phyloP scores from a whole-genome alignment of 2,888 invertebrate genomes.

The Drosophila anceps region DNA sequence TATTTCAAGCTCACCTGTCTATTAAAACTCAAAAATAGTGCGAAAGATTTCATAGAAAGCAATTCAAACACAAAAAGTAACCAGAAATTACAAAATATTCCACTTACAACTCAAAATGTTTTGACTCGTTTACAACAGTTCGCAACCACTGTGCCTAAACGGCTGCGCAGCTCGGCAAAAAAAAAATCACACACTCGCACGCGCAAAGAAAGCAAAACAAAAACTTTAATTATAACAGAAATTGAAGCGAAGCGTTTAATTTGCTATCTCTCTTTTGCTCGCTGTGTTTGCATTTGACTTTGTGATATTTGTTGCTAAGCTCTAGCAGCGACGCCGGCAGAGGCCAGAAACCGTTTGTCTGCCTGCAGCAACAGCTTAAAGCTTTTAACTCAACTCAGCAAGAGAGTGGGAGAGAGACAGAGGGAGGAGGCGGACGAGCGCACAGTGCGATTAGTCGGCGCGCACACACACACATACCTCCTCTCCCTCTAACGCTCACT shows the following conservation, averaged over 20 bases:
- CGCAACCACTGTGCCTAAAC: constrained; percentile 11
- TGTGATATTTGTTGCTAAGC: constrained; percentile 22
- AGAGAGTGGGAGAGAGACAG: background rate
- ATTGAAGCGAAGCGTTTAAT: constrained; percentile 16
- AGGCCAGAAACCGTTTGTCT: constrained; percentile 14
- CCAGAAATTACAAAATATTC: background rate
- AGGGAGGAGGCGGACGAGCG: background rate
- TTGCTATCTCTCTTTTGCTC: constrained; percentile 12
- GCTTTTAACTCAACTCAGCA: constrained; percentile 11
- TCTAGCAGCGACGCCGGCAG: constrained; percentile 7
- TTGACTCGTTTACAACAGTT: background rate
- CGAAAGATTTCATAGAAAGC: too few species aligned
- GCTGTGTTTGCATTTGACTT: constrained; percentile 20
- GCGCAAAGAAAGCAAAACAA: constrained; percentile 1
- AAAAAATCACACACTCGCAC: background rate
- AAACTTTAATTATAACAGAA: constrained; percentile 22
- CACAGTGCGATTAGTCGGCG: constrained; percentile 18
- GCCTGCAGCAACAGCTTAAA: constrained; percentile 21
- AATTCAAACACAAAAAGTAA: background rate
- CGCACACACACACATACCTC: background rate
- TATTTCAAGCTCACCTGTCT: background rate
- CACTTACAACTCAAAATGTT: background rate
- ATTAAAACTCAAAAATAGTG: background rate
- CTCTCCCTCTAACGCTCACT: background rate
- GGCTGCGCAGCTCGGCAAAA: background rate